Evolutionary conservation across 1,140 invertebrate species (phyloP).

Genomic region (Lordiphosa mommai): DNA sequence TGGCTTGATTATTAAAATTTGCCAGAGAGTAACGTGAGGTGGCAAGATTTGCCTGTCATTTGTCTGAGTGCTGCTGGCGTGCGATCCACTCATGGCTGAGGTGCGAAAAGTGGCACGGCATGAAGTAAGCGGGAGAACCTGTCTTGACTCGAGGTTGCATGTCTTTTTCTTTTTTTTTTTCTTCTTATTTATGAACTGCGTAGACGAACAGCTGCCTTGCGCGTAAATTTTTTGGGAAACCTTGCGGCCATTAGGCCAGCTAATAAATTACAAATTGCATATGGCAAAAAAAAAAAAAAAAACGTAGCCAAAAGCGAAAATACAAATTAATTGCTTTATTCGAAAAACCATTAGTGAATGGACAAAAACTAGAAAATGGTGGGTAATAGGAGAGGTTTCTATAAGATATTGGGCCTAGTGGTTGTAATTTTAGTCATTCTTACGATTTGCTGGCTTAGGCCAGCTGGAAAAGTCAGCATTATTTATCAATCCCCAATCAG

Average conservation of each 20-base stretch:
- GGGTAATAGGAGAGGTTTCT: too few species aligned
- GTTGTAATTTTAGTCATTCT: too few species aligned
- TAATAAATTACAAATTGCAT: constrained; percentile 49
- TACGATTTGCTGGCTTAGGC: too few species aligned
- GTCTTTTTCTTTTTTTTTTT: too few species aligned
- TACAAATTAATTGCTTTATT: constrained; percentile 51
- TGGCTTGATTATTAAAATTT: constrained; percentile 34
- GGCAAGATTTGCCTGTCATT: constrained; percentile 39
- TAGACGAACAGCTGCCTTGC: constrained; percentile 27
- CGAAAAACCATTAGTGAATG: background rate
- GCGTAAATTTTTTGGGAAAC: constrained; percentile 5
- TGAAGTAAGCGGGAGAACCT: constrained; percentile 25
- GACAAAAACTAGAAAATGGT: background rate
- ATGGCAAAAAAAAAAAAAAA: too few species aligned
- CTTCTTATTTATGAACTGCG: constrained; percentile 38
- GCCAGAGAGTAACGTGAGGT: background rate
- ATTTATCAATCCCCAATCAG: too few species aligned
- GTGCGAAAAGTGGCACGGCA: constrained; percentile 62
- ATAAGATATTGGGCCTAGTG: too few species aligned
- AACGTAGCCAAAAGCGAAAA: constrained; percentile 2
- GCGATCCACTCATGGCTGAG: constrained; percentile 23
- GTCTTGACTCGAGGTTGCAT: constrained; percentile 5
- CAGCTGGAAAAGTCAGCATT: too few species aligned
- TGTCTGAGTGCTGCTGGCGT: constrained; percentile 39
- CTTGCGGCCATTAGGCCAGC: constrained; percentile 17